Evolutionary conservation across 2,888 invertebrate genomes (phyloP), one percentile per base, ranked within the genome.

Genomic region (Argyresthia goedartella): DNA sequence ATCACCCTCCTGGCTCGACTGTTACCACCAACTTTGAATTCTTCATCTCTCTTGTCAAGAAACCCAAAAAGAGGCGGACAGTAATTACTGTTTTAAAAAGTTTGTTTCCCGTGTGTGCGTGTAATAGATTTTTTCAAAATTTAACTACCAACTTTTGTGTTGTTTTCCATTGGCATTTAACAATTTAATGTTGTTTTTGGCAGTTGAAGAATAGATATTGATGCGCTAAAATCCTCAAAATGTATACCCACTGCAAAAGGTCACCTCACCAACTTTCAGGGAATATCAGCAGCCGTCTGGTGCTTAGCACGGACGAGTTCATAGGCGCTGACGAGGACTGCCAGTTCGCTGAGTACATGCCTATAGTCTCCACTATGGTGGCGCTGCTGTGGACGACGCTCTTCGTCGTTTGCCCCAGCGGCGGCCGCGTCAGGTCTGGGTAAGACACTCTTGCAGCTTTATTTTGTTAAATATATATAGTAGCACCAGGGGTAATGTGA

Each of bases 351-450:
- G 81, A 81, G 62, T 86, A 81, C 63, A 80, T 80, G 76, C 85
- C 86, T 4, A 65, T 86, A 8, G 58, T 84, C 62, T 81, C 85
- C 0, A 73, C 76, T 13, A 69, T 81, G 49, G 70, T 79, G 54
- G 82, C 81, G 0, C 64, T 69, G 1, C 67, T 78, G 3, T 86
- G 86, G 86, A 60, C 73, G 11, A 77, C 77, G 0, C 57, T 86
- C 59, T 86, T 85, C 63, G 76, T 75, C 33, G 82, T 85, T 79
- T 86, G 86, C 47, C 76, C 84, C 0, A 73, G 79, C 0, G 85
- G 86, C 0, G 86, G 84, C 11, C 69, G 67, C 9, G 62, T 69
- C 1, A 68, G 77, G 57, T 64, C 73, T 14, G 84, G 85, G 85
- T 86, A 60, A 56, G 65, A 1, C 8, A 11, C 14, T 25, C n/a